Evolutionary conservation across 2,888 invertebrate species (phyloP).

Genomic region (Andrena bucephala): DNA sequence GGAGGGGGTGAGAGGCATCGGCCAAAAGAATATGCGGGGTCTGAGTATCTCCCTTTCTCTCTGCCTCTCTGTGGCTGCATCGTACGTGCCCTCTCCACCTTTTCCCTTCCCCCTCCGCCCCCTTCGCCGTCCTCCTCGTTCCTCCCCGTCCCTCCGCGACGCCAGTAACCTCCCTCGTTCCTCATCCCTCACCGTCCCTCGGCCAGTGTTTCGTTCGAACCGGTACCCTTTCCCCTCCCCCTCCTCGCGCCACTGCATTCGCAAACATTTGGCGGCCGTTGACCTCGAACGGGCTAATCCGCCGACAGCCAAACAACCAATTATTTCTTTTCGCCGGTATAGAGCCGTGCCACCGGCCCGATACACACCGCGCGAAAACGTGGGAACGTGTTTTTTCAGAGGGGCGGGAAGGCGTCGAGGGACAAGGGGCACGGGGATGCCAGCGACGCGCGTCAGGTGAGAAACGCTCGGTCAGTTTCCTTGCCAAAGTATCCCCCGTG

Average conservation of each 20-base stretch:
- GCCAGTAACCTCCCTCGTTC: slow-evolving; percentile 55
- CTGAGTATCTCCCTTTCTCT: slow-evolving; percentile 21
- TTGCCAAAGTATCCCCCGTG: slow-evolving; percentile 11
- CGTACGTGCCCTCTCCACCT: slow-evolving; percentile 50
- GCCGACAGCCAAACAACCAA: slow-evolving; percentile 81
- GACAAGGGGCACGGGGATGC: slow-evolving; percentile 28
- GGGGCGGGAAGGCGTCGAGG: slow-evolving; percentile 1
- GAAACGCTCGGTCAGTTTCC: slow-evolving; percentile 58
- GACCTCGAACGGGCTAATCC: slow-evolving; percentile 82
- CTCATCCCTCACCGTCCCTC: slow-evolving; percentile 50
- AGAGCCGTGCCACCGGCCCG: slow-evolving; percentile 32
- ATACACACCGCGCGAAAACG: slow-evolving; percentile 62
- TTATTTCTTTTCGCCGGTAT: slow-evolving; percentile 75
- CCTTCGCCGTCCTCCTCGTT: slow-evolving; percentile 14
- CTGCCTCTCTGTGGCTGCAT: slow-evolving; percentile 33
- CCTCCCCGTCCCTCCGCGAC: slow-evolving; percentile 41
- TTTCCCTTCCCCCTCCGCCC: slow-evolving; percentile 18
- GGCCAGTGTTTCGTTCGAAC: slow-evolving; percentile 60
- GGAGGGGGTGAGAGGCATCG: slow-evolving; percentile 12
- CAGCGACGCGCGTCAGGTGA: slow-evolving; percentile 59
- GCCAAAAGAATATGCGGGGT: slow-evolving; percentile 63
- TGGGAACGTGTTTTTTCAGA: slow-evolving; percentile 57
- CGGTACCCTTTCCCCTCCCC: slow-evolving; percentile 64
- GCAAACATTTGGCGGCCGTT: slow-evolving; percentile 83
- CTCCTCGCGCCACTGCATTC: slow-evolving; percentile 73